phyloP scores from a whole-genome alignment of 2,888 invertebrate species.

The Julus scanicus region DNA sequence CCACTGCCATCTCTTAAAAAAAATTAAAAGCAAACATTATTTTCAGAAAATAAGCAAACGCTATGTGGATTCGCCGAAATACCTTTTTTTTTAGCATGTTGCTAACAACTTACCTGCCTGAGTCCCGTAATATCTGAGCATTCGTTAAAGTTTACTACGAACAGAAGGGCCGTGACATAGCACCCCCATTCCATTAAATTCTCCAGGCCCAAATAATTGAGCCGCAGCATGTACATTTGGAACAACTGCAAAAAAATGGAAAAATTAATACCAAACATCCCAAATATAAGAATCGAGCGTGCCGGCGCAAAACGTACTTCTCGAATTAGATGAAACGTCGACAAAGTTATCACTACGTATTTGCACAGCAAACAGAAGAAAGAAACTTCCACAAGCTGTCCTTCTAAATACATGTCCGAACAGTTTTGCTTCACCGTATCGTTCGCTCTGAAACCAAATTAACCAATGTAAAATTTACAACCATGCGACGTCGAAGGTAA shows the following conservation, averaged over 20 bases:
- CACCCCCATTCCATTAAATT: constrained; percentile 69
- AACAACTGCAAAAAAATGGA: constrained; percentile 66
- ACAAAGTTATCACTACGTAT: constrained; percentile 65
- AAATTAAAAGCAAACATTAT: background rate
- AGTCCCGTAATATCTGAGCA: constrained; percentile 66
- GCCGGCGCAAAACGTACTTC: constrained; percentile 63
- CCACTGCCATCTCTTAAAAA: constrained; percentile 68
- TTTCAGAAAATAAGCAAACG: background rate
- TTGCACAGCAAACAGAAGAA: constrained; percentile 12
- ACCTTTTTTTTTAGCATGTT: no score
- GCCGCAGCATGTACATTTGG: constrained; percentile 66
- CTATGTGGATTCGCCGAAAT: no score
- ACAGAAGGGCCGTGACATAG: constrained; percentile 67
- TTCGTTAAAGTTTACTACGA: constrained; percentile 66
- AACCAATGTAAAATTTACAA: no score
- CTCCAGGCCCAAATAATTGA: constrained; percentile 67
- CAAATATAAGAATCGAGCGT: background rate
- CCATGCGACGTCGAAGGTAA: background rate
- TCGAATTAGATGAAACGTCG: constrained; percentile 66
- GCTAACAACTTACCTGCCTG: constrained; percentile 63
- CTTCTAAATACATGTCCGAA: background rate
- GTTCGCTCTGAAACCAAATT: background rate
- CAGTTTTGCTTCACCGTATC: background rate
- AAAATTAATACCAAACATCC: background rate
- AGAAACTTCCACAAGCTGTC: background rate